Conservation (phyloP, 2,797 vertebrate genomes). For the Sebastiscus albofasciatus region DNA sequence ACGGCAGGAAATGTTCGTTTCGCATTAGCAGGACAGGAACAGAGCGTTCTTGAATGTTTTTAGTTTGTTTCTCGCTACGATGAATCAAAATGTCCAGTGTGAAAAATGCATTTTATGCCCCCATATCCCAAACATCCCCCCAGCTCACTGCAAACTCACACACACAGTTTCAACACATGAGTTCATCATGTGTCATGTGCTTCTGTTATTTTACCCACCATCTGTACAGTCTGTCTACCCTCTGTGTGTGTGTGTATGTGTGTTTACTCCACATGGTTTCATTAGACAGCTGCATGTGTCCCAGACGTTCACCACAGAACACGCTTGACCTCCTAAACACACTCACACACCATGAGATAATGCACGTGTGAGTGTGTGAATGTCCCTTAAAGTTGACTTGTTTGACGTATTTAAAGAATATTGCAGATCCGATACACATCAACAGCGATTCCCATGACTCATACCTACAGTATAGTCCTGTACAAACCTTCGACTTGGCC, state of each 20-base stretch:
- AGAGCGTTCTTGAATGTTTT: background rate
- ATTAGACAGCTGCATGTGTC: slow-evolving; percentile 48
- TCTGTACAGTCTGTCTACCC: slow-evolving; percentile 1
- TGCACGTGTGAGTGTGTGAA: background rate
- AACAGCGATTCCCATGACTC: background rate
- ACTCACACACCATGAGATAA: slow-evolving; percentile 7
- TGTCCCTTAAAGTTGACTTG: background rate
- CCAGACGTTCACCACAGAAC: slow-evolving; percentile 31
- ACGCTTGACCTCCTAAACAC: background rate
- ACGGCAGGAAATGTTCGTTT: background rate
- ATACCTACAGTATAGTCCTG: background rate
- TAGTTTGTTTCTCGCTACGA: background rate
- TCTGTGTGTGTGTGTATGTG: background rate
- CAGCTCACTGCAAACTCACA: background rate
- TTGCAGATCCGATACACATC: too few relatives aligned
- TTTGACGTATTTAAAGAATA: background rate
- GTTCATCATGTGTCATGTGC: background rate
- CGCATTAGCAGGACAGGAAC: background rate
- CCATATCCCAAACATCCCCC: background rate
- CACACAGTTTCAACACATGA: background rate
- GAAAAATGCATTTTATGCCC: background rate
- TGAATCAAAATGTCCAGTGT: background rate
- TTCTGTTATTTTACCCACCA: slow-evolving; percentile 26
- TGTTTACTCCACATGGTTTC: slow-evolving; percentile 16
- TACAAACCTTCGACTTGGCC: background rate